Evolutionary conservation across 2,888 invertebrate genomes (phyloP), one percentile per base, ranked within the genome.

Genomic region (Pseudanteris insignis): DNA sequence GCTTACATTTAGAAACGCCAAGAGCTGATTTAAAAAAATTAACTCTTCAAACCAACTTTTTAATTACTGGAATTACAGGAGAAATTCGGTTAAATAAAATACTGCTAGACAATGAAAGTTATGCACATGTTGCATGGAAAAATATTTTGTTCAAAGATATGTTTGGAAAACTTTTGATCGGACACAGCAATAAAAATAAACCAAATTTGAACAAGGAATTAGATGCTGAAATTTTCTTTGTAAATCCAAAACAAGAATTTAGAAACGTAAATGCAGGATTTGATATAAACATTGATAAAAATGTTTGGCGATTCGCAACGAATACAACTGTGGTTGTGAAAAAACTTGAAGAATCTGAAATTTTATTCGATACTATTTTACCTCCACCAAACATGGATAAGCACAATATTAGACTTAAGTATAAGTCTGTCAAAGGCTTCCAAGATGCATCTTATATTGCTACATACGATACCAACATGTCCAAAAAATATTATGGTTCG

Each of bases 301-400:
- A 80, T 38, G 65, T 80, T 11, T 88, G 87, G 87, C 82, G 81
- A 75, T 74, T 87, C 67, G 86, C 83, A 1, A 82, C 83, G 0
- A 88, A 88, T 74, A 81, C 85, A 0, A 85, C 86, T 0, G 75
- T 87, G 62, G 83, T 84, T 1, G 72, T 83, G 32, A 66, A 68
- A 2, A 77, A 84, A 61, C 25, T 51, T 0, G 72, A 79, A 63
- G 21, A 65, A 13, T 76, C 80, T 43, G 80, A 83, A 25, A 84
- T 86, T n/a, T 65, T 87, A 7, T 78, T 86, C 0, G 83, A 84
- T 70, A 80, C 86, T 0, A 84, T 84, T 54, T 75, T 88, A 0
- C 89, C 89, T 2, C 85, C 86, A 36, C 88, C 88, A 0, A 83
- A 85, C 65, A 82, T 84, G 1, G 89, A 89, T 66, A 83, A 85